Conservation (phyloP, 2,888 invertebrate species). For the Melitaea athalia region DNA sequence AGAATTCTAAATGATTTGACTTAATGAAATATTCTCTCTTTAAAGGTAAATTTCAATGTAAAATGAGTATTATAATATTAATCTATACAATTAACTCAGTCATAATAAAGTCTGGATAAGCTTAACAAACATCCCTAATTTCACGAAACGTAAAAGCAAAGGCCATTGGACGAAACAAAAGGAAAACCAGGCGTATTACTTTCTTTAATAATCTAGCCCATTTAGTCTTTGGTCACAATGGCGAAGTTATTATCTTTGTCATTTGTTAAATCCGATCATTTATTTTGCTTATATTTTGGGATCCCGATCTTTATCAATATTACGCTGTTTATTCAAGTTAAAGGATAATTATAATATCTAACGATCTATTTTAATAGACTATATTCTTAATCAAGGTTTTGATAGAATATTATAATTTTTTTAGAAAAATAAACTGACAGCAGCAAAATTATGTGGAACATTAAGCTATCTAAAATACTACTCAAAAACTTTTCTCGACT, state of each 20-base stretch:
- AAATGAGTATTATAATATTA: background rate
- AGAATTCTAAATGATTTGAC: background rate
- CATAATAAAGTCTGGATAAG: slow-evolving; percentile 17
- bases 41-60: background rate
- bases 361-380: background rate
- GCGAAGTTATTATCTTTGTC: slow-evolving; percentile 21
- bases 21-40: background rate
- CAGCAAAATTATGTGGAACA: too few relatives aligned
- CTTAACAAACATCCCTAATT: slow-evolving; percentile 21
- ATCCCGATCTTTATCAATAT: background rate
- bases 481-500: too few relatives aligned
- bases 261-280: slow-evolving; percentile 15
- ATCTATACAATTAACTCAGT: slow-evolving; percentile 9
- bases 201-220: slow-evolving; percentile 29
- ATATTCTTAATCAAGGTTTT: background rate
- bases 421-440: too few relatives aligned
- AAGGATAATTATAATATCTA: too few relatives aligned
- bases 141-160: slow-evolving; percentile 26
- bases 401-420: too few relatives aligned
- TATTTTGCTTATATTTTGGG: background rate
- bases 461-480: too few relatives aligned
- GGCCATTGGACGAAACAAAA: slow-evolving; percentile 25
- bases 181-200: slow-evolving; percentile 25
- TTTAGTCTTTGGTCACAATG: slow-evolving; percentile 26
- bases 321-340: background rate